These are phyloP conservation scores for Drosophila fungiperda DNA, from an alignment of 2,888 invertebrate species.

Conservation along the genomic window DNA sequence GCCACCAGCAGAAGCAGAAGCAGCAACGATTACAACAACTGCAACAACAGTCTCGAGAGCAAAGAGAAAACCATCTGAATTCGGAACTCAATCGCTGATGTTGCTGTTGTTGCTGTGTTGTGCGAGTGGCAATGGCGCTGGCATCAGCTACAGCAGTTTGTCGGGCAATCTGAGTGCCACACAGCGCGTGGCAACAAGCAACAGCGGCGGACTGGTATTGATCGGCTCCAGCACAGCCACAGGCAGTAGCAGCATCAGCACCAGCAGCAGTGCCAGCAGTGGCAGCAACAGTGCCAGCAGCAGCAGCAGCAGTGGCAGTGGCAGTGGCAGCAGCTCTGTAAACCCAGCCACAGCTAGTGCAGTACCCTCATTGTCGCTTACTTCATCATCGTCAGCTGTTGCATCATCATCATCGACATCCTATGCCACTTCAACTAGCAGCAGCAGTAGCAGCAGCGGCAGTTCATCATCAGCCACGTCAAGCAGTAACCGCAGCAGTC, in stretches of 20 bases:
- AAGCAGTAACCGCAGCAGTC: slow-evolving; percentile 40
- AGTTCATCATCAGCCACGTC: slow-evolving; percentile 52
- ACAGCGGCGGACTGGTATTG: slow-evolving; percentile 67
- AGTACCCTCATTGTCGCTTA: slow-evolving; percentile 74
- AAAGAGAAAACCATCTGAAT: slow-evolving; percentile 52
- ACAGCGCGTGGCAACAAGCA: slow-evolving; percentile 54
- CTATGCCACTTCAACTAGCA: slow-evolving; percentile 25
- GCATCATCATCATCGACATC: slow-evolving; percentile 32
- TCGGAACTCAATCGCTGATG: slow-evolving; percentile 25
- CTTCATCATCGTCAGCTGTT: slow-evolving; percentile 55
- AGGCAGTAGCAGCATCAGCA: slow-evolving; percentile 30
- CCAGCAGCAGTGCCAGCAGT: slow-evolving; percentile 5
- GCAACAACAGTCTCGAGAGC: slow-evolving; percentile 43
- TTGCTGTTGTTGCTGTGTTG: slow-evolving; percentile 69
- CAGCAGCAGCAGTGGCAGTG: slow-evolving; percentile 2
- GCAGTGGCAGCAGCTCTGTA: slow-evolving; percentile 16
- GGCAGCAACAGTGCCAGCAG: not conserved
- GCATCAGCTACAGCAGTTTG: slow-evolving; percentile 59
- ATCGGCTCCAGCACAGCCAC: slow-evolving; percentile 68
- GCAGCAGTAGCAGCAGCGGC: slow-evolving; percentile 44
- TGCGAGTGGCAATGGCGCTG: slow-evolving; percentile 68
- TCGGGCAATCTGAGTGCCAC: slow-evolving; percentile 58
- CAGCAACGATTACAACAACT: slow-evolving; percentile 49
- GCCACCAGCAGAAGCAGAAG: slow-evolving; percentile 58
- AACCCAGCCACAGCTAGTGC: slow-evolving; percentile 54